Percentiles rank a stretch among this genome's conserved stretches.
Conservation (phyloP, 2,888 invertebrate species). For the Trachelus iudaicus region DNA sequence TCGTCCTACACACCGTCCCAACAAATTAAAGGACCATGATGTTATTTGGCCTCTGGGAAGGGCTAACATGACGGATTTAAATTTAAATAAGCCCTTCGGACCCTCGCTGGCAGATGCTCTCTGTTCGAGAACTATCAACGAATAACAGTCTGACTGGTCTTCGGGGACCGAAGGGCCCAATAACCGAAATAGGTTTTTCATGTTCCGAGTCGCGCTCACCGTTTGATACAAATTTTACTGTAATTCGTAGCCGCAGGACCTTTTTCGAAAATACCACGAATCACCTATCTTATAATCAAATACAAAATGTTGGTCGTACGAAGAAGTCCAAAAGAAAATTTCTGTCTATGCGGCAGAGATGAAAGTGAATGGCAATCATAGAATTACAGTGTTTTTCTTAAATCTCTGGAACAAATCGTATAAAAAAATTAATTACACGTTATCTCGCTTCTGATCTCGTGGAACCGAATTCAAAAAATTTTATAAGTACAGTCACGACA, state of each 20-base stretch:
- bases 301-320: not conserved
- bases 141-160: not conserved
- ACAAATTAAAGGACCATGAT: slow-evolving; percentile 42
- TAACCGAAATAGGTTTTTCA: slow-evolving; percentile 38
- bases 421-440: not conserved
- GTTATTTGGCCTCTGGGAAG: slow-evolving; percentile 32
- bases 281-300: not conserved
- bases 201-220: slow-evolving; percentile 26
- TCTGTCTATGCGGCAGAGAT: not conserved
- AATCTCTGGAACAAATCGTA: not conserved
- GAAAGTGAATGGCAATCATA: not conserved
- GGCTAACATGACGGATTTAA: slow-evolving; percentile 38
- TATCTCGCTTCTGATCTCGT: not conserved
- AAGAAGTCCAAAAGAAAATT: not conserved
- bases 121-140: not conserved
- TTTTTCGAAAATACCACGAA: not conserved
- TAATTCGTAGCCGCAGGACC: not conserved
- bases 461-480: not conserved
- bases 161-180: not conserved
- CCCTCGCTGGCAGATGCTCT: slow-evolving; percentile 32
- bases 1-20: slow-evolving; percentile 39
- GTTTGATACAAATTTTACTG: slow-evolving; percentile 1
- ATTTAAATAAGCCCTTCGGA: slow-evolving; percentile 43
- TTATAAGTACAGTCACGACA: not conserved
- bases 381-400: not conserved